Base-by-base conservation (phyloP, 1,140 invertebrate genomes). In the Drosophila pseudoananassae region DNA sequence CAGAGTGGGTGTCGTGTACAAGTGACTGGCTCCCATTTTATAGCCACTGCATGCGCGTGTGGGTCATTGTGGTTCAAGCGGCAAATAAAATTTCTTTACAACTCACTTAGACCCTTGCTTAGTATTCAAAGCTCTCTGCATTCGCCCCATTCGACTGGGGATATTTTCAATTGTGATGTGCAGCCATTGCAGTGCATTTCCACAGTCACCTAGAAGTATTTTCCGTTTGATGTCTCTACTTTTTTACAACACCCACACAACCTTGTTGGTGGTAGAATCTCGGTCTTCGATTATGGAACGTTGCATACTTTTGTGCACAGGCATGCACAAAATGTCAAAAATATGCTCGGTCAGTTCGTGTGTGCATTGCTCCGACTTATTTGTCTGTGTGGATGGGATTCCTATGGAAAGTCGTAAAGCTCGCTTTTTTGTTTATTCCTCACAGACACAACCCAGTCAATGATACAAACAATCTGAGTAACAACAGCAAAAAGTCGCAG, bases 271-370 rank as follows among this genome's bases (percentile, higher is more conserved):
- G 25, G 14, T 20, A 50, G 40, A 78, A 87, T 82, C 83, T 65
- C 60, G 50, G 63, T 56, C 50, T 78, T 72, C 70, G 78, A 87
- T 87, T 87, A 64, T 78, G 54, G 51, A 63, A 58, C 60, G 53
- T 58, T 54, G 75, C 78, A 72, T 76, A 82, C 78, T 87, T 81
- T 54, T 70, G 45, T 45, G 49, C 59, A 40, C 52, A 64, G 76
- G 71, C 64, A 78, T 83, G 56, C 71, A 75, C 59, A 76, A 66
- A 85, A 84, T 84, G 61, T 59, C 81, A 65, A 57, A 84, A 73
- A 80, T 76, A 76, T 76, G 46, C 51, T 27, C 36, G 71, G 54
- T 33, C 49, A 69, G 51, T 68, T 58, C 54, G 60, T 75, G 38
- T 69, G 66, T 33, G 59, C 50, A 31, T 51, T 23, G n/a, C 46